Evolutionary conservation across 1,140 invertebrate genomes (phyloP), one percentile per base, ranked within the genome.

Genomic region (Saccostrea cuccullata): DNA sequence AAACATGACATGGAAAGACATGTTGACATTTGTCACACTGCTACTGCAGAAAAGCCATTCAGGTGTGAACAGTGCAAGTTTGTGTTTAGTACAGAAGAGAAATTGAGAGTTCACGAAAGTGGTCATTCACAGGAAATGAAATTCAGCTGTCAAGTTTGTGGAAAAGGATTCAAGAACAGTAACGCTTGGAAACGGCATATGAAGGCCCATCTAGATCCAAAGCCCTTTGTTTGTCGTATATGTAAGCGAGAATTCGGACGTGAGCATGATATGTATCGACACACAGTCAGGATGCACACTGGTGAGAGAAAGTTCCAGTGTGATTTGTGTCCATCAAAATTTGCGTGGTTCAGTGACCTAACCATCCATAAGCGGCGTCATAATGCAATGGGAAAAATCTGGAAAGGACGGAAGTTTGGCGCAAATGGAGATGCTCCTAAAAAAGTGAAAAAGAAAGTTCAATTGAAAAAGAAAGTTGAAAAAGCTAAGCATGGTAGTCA

Each of bases 121-220:
- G 70, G 30, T 15, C 70, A 77, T 30, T 15, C 23, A 13, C 13
- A 77, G 13, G 70, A 77, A 77, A 77, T 36, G 26, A 77, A 77
- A 77, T 77, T 77, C 12, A 11, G 26, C 23, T 77, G 70, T 77
- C 23, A 77, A 77, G 30, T 77, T 77, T 77, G 70, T 77, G 70
- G 30, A 12, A 77, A 77, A 26, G 23, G 11, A 36, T 77, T 77
- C 70, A 77, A 77, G 12, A 30, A 11, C 30, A 26, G 26, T 30
- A 77, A 77, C 70, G 36, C 70, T 77, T 77, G 70, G 70, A 77
- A 77, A 30, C 23, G 70, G 30, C 70, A 77, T 26, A 77, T 30
- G 13, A 77, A 26, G 70, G 70, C 70, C 13, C 70, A 77, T 77
- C 15, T 77, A 36, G 70, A 77, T 36, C 70, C 70, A 0, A 15